Evolutionary conservation across 2,113 vertebrate genomes (phyloP).

Genomic region (Recurvirostra avosetta): DNA sequence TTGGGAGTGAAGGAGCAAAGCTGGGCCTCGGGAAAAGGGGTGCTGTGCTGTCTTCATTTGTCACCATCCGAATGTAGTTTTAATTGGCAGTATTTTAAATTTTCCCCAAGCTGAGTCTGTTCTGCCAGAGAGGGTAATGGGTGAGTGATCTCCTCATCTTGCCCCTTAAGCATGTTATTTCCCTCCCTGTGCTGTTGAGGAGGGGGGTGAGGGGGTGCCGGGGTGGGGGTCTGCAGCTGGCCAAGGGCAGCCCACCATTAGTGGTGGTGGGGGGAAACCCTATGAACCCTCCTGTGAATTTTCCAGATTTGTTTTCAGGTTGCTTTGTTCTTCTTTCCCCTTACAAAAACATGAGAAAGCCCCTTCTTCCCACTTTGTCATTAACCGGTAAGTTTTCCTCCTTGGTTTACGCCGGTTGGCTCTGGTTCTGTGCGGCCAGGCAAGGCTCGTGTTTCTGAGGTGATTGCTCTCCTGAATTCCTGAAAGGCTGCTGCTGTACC

Average conservation of each 20-base stretch:
- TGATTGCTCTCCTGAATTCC: not conserved
- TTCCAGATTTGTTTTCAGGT: not conserved
- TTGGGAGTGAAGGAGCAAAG: accelerated
- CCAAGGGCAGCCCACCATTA: too few relatives aligned
- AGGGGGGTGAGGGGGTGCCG: not conserved
- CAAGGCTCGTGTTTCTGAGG: not conserved
- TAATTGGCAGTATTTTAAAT: too few relatives aligned
- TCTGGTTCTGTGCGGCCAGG: not conserved
- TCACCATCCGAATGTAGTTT: not conserved
- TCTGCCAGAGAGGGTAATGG: too few relatives aligned
- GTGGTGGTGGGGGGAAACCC: accelerated
- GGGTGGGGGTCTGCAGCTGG: not conserved
- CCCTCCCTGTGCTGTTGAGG: not conserved
- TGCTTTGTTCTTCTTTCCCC: not conserved
- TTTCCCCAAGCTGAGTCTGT: not conserved
- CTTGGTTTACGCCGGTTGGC: not conserved
- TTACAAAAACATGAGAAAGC: not conserved
- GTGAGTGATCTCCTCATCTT: not conserved
- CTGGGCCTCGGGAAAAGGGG: not conserved
- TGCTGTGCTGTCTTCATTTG: not conserved
- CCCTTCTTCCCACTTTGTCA: not conserved
- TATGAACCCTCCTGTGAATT: not conserved
- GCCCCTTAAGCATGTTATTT: not conserved
- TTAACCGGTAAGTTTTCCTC: not conserved
- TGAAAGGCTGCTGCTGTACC: not conserved